Conservation (phyloP, 2,888 invertebrate genomes). For the Omphaloscelis lunosa region DNA sequence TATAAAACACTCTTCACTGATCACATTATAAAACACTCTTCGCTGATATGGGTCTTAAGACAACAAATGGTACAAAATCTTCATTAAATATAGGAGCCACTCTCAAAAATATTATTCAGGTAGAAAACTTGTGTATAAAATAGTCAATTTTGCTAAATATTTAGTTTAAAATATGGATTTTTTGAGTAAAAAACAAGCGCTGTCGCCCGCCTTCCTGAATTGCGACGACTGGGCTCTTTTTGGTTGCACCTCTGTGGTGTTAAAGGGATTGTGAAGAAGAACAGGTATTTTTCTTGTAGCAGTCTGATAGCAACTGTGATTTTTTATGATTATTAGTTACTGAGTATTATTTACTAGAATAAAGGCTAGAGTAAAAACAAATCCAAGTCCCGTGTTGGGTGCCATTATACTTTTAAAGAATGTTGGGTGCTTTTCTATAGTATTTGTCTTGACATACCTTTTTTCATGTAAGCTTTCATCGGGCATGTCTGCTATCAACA, state of each 20-base stretch:
- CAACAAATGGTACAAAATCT: conserved; percentile 60
- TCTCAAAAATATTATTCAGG: conserved; percentile 70
- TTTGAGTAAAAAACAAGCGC: conserved; percentile 70
- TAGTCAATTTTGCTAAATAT: conserved; percentile 68
- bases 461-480: neutral
- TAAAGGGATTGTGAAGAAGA: conserved; percentile 3
- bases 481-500: no score
- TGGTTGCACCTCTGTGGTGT: conserved; percentile 22
- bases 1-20: conserved; percentile 47
- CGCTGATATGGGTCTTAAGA: conserved; percentile 60
- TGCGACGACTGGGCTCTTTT: conserved; percentile 66
- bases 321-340: neutral
- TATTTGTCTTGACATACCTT: neutral
- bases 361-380: neutral
- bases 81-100: conserved; percentile 52
- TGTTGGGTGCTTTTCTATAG: no score
- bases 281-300: conserved; percentile 8
- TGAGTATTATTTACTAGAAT: neutral
- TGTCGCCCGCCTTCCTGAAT: conserved; percentile 65
- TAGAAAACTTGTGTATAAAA: conserved; percentile 74
- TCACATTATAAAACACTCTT: conserved; percentile 46
- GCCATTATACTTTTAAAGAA: neutral
- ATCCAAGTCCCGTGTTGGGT: neutral
- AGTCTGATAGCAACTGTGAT: neutral
- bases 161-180: conserved; percentile 69